Evolutionary conservation across 2,888 invertebrate genomes (phyloP), one percentile per base, ranked within the genome.

Genomic region (Alcis repandata): DNA sequence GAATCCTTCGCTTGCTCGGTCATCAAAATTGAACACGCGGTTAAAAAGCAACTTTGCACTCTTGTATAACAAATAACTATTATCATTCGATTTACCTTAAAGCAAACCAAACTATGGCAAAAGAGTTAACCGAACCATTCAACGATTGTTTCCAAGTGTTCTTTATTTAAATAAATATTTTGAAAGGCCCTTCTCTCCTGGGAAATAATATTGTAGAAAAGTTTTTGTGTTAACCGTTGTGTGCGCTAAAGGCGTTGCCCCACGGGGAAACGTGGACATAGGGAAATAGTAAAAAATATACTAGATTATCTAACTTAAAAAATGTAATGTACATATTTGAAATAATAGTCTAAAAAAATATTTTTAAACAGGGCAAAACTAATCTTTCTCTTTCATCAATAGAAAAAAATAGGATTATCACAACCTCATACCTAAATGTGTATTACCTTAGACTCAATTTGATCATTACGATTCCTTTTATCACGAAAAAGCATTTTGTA

Each of bases 161-260:
- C 59, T 60, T 53, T 65, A 59, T 36, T 68, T 63, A 63, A 67
- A 58, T 68, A 65, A 63, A 68, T 63, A 65, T 69, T 63, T 63
- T 59, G 60, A 66, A 63, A 56, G 69, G 49, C 3, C 33, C 57
- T 58, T 59, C 51, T 45, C 63, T 59, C 69, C 15, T 43, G 62
- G 58, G 68, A 62, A 58, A 53, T 51, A 67, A 64, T 62, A 72
- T 58, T 69, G 53, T 61, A 57, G 51, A 61, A 69, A 71, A 69
- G 53, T 69, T 71, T 64, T 48, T 46, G 52, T 62, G 68, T 68
- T 68, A 66, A 59, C 59, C 54, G 59, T 60, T 59, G 54, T 59
- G 51, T 59, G 51, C 46, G 32, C 41, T 52, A 67, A 27, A 27
- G 6, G 27, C 27, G 27, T 27, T 27, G 27, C 27, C 27, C 6